Evolutionary conservation across 2,797 vertebrate species (phyloP).

Genomic region (Oryzias sinensis): DNA sequence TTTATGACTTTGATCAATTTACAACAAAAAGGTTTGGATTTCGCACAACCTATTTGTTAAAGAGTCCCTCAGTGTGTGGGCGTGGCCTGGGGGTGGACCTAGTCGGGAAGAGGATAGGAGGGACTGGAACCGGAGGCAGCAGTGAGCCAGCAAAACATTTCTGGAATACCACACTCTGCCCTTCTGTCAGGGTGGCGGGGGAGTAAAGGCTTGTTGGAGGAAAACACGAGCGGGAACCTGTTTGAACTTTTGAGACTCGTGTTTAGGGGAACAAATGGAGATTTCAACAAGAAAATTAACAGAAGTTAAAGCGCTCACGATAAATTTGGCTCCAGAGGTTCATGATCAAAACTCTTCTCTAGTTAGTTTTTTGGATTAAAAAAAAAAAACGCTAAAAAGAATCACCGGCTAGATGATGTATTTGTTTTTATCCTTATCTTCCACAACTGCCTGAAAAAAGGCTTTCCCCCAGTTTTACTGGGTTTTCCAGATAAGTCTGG

Average conservation of each 20-base stretch:
- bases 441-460: no score
- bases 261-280: constrained; percentile 11
- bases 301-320: not conserved
- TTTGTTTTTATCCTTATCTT: no score
- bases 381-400: not conserved
- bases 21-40: no score
- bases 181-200: constrained; percentile 1
- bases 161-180: constrained; percentile 55
- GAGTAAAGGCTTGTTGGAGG: constrained; percentile 13
- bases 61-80: not conserved
- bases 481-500: no score
- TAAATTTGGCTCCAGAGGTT: not conserved
- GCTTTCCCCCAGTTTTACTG: no score
- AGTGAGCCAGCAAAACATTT: constrained; percentile 50
- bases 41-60: no score
- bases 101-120: constrained; percentile 5
- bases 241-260: constrained; percentile 14
- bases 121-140: constrained; percentile 16
- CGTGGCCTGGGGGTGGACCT: not conserved
- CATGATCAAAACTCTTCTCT: not conserved
- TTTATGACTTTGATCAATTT: no score
- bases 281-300: constrained; percentile 3
- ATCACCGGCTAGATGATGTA: no score
- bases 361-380: not conserved
- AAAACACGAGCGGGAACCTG: constrained; percentile 16